Base-by-base conservation (phyloP, 2,113 vertebrate genomes). In the Probosciger aterrimus region DNA sequence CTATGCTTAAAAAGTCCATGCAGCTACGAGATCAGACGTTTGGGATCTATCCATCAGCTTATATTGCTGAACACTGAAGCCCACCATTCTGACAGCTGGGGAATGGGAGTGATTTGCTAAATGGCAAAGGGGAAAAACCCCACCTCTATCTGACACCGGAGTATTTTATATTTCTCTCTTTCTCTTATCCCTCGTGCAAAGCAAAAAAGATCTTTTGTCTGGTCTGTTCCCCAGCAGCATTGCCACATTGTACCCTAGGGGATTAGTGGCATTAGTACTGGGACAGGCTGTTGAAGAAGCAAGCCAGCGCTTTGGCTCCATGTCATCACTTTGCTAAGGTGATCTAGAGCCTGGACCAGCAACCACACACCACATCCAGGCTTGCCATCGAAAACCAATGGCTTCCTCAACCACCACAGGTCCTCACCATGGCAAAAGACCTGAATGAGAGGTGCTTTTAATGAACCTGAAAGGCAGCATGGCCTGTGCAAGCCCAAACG, bases 21-120 rank as follows among this genome's bases (percentile, higher is more conserved):
- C 19, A 86, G 73, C 35, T 88, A 47, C 0, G 6, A 86, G 46
- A 81, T 43, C 20, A 57, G 43, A 80, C 49, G 12, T n/a, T 69
- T 70, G 65, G 33, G 70, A 53, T 76, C n/a, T 73, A 68, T 63
- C 81, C 43, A 5, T 75, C 39, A 68, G 57, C 49, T 84, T 10
- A 2, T 52, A 3, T 11, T 2, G 3, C 76, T 39, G 24, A 84
- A 74, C 18, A 16, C 60, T 73, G 46, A 68, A 92, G 39, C 20
- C n/a, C 67, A 39, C 16, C 43, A 43, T 44, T 24, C 46, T 67
- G 65, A 74, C 47, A 73, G 49, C 18, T 62, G 70, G 33, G 53
- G 47, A 95, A 93, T 11, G n/a, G 23, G 33, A 92, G 27, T 46
- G 65, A 87, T 90, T 86, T 81, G n/a, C 60, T 68, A 67, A 94